Conservation (phyloP, 2,888 invertebrate species). For the Smittia aterrima region DNA sequence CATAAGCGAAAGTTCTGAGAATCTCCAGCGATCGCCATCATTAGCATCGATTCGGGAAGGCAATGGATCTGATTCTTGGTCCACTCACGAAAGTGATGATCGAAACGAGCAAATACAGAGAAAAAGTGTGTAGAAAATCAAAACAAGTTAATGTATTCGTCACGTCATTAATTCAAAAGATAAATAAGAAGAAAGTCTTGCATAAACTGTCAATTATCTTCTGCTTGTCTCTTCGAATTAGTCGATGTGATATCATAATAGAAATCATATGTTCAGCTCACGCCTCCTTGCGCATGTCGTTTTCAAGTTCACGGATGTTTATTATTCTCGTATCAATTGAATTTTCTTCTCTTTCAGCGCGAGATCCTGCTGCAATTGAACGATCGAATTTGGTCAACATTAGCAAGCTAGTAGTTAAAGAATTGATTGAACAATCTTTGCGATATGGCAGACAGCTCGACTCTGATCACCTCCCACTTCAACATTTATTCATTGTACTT, state of each 20-base stretch:
- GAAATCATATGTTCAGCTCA: conserved; percentile 10
- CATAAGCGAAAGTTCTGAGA: conserved; percentile 47
- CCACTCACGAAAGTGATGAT: conserved; percentile 30
- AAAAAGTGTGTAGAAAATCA: conserved; percentile 15
- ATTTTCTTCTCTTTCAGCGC: conserved; percentile 60
- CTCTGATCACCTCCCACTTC: conserved; percentile 89
- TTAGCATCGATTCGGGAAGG: conserved; percentile 58
- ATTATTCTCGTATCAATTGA: too few relatives aligned
- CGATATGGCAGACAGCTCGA: conserved; percentile 92
- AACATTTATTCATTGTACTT: conserved; percentile 96
- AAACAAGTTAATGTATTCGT: not conserved
- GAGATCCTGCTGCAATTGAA: conserved; percentile 91
- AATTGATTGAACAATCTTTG: conserved; percentile 91
- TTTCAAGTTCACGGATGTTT: not conserved
- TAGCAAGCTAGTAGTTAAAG: conserved; percentile 93
- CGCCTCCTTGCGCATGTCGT: not conserved
- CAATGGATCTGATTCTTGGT: conserved; percentile 51
- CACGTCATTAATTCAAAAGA: not conserved
- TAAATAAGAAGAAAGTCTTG: not conserved
- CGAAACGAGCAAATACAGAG: conserved; percentile 7
- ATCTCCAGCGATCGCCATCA: conserved; percentile 57
- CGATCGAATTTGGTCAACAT: conserved; percentile 94
- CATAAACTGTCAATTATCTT: not conserved
- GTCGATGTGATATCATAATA: conserved; percentile 14
- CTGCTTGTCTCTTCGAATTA: not conserved